Conservation (phyloP, 2,113 vertebrate species). For the Equus przewalskii region DNA sequence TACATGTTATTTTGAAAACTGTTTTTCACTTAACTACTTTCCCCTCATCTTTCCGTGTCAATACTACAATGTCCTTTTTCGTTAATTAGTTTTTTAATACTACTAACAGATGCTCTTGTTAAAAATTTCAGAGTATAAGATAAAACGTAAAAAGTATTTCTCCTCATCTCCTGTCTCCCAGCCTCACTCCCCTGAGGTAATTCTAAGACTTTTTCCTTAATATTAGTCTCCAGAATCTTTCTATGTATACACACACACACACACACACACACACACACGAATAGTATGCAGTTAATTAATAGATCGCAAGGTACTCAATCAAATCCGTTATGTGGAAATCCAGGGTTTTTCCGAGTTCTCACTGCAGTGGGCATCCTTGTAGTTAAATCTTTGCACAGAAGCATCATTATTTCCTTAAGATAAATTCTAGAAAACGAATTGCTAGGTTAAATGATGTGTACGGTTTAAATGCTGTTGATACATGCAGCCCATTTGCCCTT, state of each 20-base stretch:
- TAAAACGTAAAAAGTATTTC: background rate
- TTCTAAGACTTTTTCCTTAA: background rate
- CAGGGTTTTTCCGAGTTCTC: conserved; percentile 55
- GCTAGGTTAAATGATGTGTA: background rate
- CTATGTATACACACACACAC: background rate
- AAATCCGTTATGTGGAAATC: conserved; percentile 51
- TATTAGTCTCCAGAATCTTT: conserved; percentile 1
- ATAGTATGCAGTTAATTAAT: background rate
- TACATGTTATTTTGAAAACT: background rate
- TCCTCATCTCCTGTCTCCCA: background rate
- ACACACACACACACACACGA: background rate
- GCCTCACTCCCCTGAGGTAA: background rate
- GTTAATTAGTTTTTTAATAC: background rate
- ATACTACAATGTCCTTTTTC: background rate
- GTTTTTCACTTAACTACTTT: background rate
- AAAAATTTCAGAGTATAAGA: background rate
- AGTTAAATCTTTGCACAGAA: background rate
- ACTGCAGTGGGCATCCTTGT: background rate
- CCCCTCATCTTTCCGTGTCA: background rate
- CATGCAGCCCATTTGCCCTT: background rate
- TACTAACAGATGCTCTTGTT: background rate
- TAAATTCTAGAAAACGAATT: background rate
- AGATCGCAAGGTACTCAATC: background rate
- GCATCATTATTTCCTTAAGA: background rate
- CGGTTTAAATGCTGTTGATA: background rate